Percentiles rank a stretch among this genome's conserved stretches.
phyloP scores from a whole-genome alignment of 1,140 invertebrate genomes.

The Mycetomoellerius zeteki region DNA sequence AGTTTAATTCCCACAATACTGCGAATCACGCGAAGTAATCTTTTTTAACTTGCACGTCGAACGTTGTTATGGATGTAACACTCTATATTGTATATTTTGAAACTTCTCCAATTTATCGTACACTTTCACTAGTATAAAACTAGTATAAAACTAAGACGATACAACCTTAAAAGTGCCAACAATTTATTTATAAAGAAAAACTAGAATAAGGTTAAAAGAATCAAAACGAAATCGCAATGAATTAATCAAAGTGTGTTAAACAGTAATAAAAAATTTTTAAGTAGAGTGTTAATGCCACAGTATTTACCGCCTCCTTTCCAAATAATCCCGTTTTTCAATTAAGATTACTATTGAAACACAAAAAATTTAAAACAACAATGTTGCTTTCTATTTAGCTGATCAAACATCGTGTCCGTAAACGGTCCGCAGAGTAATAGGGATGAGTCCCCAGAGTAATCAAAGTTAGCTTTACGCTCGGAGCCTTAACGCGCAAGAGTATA shows the following conservation, averaged over 20 bases:
- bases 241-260: background rate
- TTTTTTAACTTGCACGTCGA: conserved; percentile 40
- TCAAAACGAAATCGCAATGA: background rate
- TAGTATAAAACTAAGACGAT: no score
- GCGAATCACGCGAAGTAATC: conserved; percentile 58
- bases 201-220: background rate
- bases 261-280: background rate
- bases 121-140: background rate
- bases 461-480: conserved; percentile 11
- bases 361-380: conserved; percentile 8
- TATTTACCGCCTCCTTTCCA: background rate
- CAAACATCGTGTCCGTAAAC: background rate
- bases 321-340: background rate
- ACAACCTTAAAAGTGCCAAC: conserved; percentile 1
- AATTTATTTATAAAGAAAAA: background rate
- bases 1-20: conserved; percentile 56
- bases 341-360: background rate
- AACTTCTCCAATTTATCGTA: background rate
- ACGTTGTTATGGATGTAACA: conserved; percentile 13
- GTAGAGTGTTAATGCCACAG: background rate
- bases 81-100: conserved; percentile 3
- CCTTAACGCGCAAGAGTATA: conserved; percentile 16
- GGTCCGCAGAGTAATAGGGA: background rate
- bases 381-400: background rate
- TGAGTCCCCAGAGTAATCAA: background rate